phyloP scores from a whole-genome alignment of 2,113 vertebrate genomes.

The Chlamydotis undulata region DNA sequence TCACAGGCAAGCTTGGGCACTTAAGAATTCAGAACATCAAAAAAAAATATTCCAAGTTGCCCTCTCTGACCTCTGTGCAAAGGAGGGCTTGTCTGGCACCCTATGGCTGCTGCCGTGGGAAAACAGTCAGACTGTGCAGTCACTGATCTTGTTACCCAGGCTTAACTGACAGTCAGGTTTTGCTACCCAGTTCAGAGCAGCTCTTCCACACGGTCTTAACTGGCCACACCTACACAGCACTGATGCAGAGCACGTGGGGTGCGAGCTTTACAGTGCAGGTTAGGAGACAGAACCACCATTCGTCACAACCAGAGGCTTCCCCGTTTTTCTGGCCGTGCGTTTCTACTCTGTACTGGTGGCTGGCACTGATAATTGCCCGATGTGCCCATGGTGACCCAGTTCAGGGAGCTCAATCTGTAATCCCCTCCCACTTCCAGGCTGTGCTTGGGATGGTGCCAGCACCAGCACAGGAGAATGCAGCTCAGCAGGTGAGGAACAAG shows the following conservation, averaged over 20 bases:
- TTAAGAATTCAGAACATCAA: not conserved
- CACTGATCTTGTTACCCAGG: not conserved
- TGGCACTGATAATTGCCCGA: not conserved
- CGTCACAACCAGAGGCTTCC: not conserved
- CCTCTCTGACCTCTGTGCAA: not conserved
- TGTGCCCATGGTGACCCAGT: not conserved
- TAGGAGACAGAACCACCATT: not conserved
- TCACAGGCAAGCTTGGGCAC: not conserved
- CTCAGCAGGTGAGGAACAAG: not conserved
- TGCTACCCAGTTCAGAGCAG: not conserved
- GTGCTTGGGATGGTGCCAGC: fast-evolving
- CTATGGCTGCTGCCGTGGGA: not conserved
- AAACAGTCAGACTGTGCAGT: constrained; percentile 27
- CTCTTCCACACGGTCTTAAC: not conserved
- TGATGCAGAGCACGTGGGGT: fast-evolving
- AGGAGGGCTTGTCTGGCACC: not conserved
- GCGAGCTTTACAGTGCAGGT: fast-evolving
- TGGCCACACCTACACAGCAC: not conserved
- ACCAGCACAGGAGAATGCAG: not conserved
- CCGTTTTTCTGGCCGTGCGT: not conserved
- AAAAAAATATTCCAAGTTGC: not conserved
- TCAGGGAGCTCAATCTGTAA: not conserved
- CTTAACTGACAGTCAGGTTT: not conserved
- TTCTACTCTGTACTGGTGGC: fast-evolving
- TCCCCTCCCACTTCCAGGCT: not conserved